Conservation (phyloP, 1,140 invertebrate genomes). For the Sesamia nonagrioides region DNA sequence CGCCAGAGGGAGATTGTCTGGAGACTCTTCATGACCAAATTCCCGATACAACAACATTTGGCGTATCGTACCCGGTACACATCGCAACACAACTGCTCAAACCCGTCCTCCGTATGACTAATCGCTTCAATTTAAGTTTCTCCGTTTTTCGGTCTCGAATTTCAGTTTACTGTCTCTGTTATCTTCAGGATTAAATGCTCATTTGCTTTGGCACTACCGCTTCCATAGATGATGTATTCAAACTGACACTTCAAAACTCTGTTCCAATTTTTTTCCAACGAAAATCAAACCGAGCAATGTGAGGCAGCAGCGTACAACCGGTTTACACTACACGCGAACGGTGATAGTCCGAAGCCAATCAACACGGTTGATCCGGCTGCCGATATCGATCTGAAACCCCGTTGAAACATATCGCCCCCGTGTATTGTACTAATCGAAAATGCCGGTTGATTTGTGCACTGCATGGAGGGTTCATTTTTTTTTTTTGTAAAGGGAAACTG, state of each 20-base stretch:
- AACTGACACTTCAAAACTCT: constrained; percentile 22
- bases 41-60: too few species aligned
- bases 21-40: too few species aligned
- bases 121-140: background rate
- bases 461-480: constrained; percentile 5
- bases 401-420: constrained; percentile 30
- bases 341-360: constrained; percentile 56
- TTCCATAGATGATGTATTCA: background rate
- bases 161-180: background rate
- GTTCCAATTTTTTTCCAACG: constrained; percentile 35
- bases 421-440: constrained; percentile 42
- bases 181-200: background rate
- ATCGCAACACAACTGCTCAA: too few species aligned
- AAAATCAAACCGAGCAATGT: constrained; percentile 33
- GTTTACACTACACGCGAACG: constrained; percentile 44
- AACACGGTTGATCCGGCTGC: constrained; percentile 58
- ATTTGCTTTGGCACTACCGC: background rate
- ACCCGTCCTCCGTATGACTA: too few species aligned
- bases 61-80: too few species aligned
- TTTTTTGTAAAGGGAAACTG: background rate
- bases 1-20: too few species aligned
- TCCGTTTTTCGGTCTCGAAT: too few species aligned
- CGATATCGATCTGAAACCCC: constrained; percentile 48
- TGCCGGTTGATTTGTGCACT: constrained; percentile 33
- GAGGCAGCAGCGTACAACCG: constrained; percentile 36